Percentiles rank a stretch among this genome's conserved stretches.
Conservation (phyloP, 1,140 invertebrate species). For the Helicoverpa zea region DNA sequence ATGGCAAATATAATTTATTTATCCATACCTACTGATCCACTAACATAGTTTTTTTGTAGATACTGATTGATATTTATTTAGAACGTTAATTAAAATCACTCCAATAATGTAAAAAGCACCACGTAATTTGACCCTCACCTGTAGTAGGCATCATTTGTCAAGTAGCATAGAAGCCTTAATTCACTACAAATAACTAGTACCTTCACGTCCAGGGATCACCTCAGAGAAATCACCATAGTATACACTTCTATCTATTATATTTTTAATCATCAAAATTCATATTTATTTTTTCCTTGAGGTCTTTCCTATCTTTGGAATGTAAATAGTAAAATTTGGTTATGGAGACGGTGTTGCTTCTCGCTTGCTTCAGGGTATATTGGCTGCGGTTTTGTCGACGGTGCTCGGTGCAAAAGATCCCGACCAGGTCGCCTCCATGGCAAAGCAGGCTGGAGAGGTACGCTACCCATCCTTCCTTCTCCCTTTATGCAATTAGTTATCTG, state of each 20-base stretch:
- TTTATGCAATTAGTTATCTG: slow-evolving; percentile 11
- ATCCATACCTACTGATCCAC: slow-evolving; percentile 78
- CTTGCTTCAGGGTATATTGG: slow-evolving; percentile 94
- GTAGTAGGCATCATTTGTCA: slow-evolving; percentile 66
- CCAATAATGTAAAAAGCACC: slow-evolving; percentile 78
- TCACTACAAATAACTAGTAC: slow-evolving; percentile 73
- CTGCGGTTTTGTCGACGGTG: slow-evolving; percentile 94
- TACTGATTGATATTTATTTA: slow-evolving; percentile 58
- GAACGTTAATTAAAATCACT: slow-evolving; percentile 61
- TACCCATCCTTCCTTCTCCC: slow-evolving; percentile 73
- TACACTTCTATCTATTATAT: slow-evolving; percentile 23
- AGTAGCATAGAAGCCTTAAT: slow-evolving; percentile 68
- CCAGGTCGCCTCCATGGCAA: slow-evolving; percentile 96
- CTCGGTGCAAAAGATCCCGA: slow-evolving; percentile 95
- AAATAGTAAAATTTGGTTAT: slow-evolving; percentile 85
- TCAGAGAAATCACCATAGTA: slow-evolving; percentile 62
- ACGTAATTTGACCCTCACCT: slow-evolving; percentile 74
- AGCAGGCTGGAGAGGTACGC: slow-evolving; percentile 97
- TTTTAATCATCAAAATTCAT: slow-evolving; percentile 18
- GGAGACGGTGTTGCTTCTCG: slow-evolving; percentile 86
- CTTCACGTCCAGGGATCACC: slow-evolving; percentile 67
- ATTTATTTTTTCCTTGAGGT: slow-evolving; percentile 68
- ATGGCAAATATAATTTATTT: slow-evolving; percentile 54
- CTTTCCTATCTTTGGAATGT: slow-evolving; percentile 72
- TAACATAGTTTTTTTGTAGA: slow-evolving; percentile 80